Base-by-base conservation (phyloP, 1,140 invertebrate genomes). In the Drosophila ananassae region DNA sequence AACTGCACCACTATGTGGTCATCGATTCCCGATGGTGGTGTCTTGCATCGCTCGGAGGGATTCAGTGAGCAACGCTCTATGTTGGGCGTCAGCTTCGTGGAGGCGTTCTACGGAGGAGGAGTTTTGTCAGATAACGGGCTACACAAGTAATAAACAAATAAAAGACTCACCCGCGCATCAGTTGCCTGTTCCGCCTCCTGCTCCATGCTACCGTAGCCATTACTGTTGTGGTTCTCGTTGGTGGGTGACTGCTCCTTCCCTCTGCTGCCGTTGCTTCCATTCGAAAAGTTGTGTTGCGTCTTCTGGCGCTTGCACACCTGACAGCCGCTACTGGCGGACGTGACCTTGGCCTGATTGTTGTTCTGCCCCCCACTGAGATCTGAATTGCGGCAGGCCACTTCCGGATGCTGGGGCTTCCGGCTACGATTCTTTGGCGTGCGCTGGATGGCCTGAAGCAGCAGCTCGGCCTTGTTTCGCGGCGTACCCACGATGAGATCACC, bases 301-400 rank as follows among this genome's bases (percentile, higher is more conserved):
- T 92, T 92, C 53, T 92, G 91, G 0, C 91, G 82, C 46, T 92
- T 92, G 67, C 91, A 92, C 39, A 91, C 71, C 51, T 90, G 91
- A 52, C 91, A 85, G 0, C 81, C 84, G 3, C 82, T 89, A 3
- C 17, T 30, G 2, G 56, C 34, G 12, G 55, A 28, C n/a, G 37
- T 54, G 28, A 58, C 58, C 47, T 87, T 81, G 21, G 32, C 37
- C 41, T 68, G 62, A 41, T 79, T 84, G n/a, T 80, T 83, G 50
- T 80, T 79, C 30, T 69, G 73, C 9, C 60, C 44, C 13, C 78
- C 73, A 48, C 71, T 71, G 50, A 59, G 63, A 61, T 63, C 62
- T 55, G 57, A 12, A 3, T 28, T 52, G 3, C 58, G 47, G 10
- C 58, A 60, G 47, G 48, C 41, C 41, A 64, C 51, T 8, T 44